Evolutionary conservation across 2,797 vertebrate genomes (phyloP), one percentile per base, ranked within the genome.

Genomic region (Coendou prehensilis): DNA sequence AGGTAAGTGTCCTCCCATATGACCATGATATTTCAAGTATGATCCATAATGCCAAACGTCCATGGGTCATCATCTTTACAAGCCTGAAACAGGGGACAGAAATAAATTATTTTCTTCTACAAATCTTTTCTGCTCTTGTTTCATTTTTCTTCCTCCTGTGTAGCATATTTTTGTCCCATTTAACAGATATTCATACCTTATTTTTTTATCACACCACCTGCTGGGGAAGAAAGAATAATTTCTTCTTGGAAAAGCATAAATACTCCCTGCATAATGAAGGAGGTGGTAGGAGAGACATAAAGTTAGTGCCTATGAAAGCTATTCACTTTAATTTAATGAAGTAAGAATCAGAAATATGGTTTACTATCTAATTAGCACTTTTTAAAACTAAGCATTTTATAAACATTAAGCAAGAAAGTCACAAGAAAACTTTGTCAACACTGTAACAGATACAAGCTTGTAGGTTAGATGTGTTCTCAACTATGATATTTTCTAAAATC

Each of bases 51-150:
- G 63, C 15, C 85, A 87, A 61, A 33, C n/a, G 52, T 59, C 1
- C 15, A 81, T 88, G 33, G 5, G 57, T 95, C 96, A 79, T 86
- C 63, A 83, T 75, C 45, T 96, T 97, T 96, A 76, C 67, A 94
- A 97, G 56, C 23, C 4, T 87, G 69, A 94, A 95, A 71, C 9
- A 54, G 13, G 45, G 37, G 85, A 15, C n/a, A 85, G 56, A 50
- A 86, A 80, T 26, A 61, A 69, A 93, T 94, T 89, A 93, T 83
- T 88, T 79, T 22, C 54, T 94, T 85, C 75, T 97, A 83, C 47
- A 98, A 97, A 97, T 97, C 17, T 63, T 97, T 57, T 59, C 64
- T 97, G 54, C 8, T 94, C 56, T 26, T 23, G 20, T 52, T 67
- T 67, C 17, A 33, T 63, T 91, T 73, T 5, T 87, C 57, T 26